Base-by-base conservation (phyloP, 2,797 vertebrate genomes). In the Dendrocincla fuliginosa region DNA sequence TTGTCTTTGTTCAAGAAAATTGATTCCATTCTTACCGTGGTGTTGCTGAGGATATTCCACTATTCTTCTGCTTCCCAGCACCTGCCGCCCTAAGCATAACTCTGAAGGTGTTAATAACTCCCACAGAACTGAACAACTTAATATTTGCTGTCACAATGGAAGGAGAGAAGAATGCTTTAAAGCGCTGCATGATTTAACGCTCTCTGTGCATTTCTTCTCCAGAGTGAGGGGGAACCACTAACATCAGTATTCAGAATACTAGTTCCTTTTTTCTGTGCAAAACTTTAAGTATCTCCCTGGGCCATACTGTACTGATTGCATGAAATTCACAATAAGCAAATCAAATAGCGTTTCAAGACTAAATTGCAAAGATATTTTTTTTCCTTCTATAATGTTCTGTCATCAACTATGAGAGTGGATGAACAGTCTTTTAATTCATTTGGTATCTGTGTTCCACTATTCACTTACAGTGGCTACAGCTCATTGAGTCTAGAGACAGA, bases 1-100 rank as follows among this genome's bases (percentile, higher is more conserved):
- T 85, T 71, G 32, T 84, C 89, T 95, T 91, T 92, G 78, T 92
- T 92, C 75, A 76, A 55, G 87, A 87, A 95, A 96, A 95, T 89
- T 71, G 50, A 81, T 91, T 92, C 89, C 83, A 82, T 91, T 91
- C 77, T 87, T 93, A 75, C 47, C 52, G 61, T 59, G 65, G 65
- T 81, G 67, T 76, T 90, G 68, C 71, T 87, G 68, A 89, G 53
- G 35, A 52, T 81, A 95, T 92, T 81, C 42, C 35, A 49, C 28
- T 86, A 41, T 78, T 93, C 13, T 70, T 83, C 70, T 89, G 30
- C 42, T 74, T 91, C 52, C 37, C 83, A 86, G 59, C 0, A 42
- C 88, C 90, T 93, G 47, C 90, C 83, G 61, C n/a, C 55, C 32
- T 77, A 60, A 79, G 44, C 10, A 10, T 65, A 76, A 85, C 42